These are phyloP conservation scores for Neoarius graeffei DNA, from an alignment of 2,113 vertebrate genomes.

Conservation along the genomic window DNA sequence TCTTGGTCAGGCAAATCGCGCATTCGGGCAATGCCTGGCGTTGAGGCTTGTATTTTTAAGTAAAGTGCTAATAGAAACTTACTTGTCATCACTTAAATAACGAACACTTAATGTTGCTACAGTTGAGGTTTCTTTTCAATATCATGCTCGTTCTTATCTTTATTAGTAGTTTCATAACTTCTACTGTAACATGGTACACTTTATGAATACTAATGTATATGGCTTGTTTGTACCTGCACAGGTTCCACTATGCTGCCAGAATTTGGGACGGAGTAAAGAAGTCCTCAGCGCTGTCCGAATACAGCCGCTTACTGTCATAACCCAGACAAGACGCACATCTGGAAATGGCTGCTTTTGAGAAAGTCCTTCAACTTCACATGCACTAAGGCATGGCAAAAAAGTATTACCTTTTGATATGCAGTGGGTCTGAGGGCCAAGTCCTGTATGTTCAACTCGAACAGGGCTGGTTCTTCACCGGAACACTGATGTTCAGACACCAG, in stretches of 20 bases:
- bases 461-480: neutral
- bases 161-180: neutral
- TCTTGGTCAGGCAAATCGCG: no score
- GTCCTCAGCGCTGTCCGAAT: constrained; percentile 86
- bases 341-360: neutral
- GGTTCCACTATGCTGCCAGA: constrained; percentile 90
- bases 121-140: neutral
- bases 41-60: no score
- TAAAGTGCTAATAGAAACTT: neutral
- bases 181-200: neutral
- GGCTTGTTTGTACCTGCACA: constrained; percentile 52
- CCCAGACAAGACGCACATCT: neutral
- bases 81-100: neutral
- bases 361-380: neutral
- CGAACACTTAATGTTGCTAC: neutral
- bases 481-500: neutral
- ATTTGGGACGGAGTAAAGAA: constrained; percentile 94
- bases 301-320: constrained; percentile 84
- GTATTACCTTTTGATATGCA: neutral
- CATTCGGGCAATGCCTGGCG: no score
- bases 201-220: neutral
- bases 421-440: neutral
- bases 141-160: neutral
- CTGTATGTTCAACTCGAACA: neutral
- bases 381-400: neutral